Conservation (phyloP, 64 coral and sea anemone species). For the Montipora sp. region DNA sequence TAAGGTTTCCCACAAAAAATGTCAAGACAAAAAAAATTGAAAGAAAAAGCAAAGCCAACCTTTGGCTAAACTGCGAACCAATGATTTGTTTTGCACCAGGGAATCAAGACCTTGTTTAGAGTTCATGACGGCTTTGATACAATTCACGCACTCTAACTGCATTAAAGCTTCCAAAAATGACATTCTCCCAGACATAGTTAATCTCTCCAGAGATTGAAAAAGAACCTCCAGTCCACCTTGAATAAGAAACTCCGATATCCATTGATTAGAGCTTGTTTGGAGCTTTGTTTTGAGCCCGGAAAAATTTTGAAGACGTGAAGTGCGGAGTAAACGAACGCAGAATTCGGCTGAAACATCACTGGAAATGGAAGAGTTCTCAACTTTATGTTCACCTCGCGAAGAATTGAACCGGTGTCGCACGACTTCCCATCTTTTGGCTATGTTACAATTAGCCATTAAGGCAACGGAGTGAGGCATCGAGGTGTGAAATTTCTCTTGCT, state of each 20-base stretch:
- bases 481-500: not conserved
- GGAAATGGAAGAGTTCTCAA: constrained; percentile 43
- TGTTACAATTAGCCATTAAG: constrained; percentile 7
- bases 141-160: constrained; percentile 84
- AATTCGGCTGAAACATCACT: constrained; percentile 56
- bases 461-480: not conserved
- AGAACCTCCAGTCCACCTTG: constrained; percentile 89
- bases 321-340: constrained; percentile 64
- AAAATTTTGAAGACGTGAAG: constrained; percentile 73
- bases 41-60: constrained; percentile 51
- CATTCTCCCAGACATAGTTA: constrained; percentile 32
- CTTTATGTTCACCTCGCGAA: not conserved
- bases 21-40: not conserved
- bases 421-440: constrained; percentile 34
- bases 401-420: constrained; percentile 50
- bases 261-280: constrained; percentile 60
- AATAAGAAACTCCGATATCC: constrained; percentile 76
- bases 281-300: constrained; percentile 77
- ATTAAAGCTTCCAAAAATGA: constrained; percentile 80
- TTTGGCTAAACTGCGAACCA: constrained; percentile 75
- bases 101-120: constrained; percentile 76
- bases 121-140: constrained; percentile 93
- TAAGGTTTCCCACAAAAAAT: not conserved
- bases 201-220: constrained; percentile 60
- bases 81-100: constrained; percentile 57